These are phyloP conservation scores for Orchesella cincta DNA, from an alignment of 1,140 invertebrate species.

Conservation along the genomic window DNA sequence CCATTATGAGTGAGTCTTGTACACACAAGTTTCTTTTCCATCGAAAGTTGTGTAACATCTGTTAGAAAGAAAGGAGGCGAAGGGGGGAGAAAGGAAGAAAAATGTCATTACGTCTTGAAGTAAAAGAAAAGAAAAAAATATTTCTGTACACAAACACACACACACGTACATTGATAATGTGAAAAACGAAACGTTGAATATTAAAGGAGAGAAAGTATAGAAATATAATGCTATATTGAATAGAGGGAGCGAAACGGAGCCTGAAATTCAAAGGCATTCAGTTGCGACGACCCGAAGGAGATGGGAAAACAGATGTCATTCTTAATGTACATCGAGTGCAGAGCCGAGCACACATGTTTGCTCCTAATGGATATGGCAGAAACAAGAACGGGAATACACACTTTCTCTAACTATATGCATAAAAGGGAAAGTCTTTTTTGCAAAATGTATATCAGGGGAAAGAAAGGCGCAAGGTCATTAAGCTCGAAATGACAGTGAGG, in stretches of 20 bases:
- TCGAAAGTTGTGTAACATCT: neutral
- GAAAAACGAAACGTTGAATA: neutral
- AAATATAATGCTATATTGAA: too few species aligned
- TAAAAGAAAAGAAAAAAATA: too few species aligned
- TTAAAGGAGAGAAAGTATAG: too few species aligned
- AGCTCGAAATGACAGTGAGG: neutral
- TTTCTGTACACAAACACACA: neutral
- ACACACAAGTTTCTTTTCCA: neutral
- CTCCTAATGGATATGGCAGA: too few species aligned
- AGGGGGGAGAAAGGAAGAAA: neutral
- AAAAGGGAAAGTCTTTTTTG: neutral
- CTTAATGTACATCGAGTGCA: neutral
- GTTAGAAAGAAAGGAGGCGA: neutral
- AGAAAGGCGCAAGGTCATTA: slow-evolving; percentile 9
- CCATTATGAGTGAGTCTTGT: too few species aligned
- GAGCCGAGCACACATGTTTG: neutral
- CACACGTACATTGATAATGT: neutral
- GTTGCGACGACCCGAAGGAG: neutral
- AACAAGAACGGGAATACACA: too few species aligned
- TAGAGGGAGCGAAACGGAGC: neutral
- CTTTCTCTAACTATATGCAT: neutral
- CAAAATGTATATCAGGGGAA: neutral
- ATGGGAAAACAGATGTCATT: slow-evolving; percentile 16
- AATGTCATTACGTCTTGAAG: too few species aligned
- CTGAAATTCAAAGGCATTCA: slow-evolving; percentile 18